Evolutionary conservation across 2,113 vertebrate genomes (phyloP).

Genomic region (Nestor notabilis): DNA sequence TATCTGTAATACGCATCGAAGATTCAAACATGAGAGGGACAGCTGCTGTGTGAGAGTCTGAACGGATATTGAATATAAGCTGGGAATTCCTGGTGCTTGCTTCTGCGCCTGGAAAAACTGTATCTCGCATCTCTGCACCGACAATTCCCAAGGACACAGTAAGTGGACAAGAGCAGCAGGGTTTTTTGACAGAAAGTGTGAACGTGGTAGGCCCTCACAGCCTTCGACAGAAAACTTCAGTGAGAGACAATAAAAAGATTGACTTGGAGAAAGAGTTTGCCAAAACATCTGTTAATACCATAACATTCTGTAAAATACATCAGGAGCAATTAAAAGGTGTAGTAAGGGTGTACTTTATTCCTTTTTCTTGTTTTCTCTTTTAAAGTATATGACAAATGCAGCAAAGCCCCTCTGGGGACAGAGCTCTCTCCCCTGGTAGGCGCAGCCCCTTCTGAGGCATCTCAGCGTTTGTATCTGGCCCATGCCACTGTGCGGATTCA

Average conservation of each 20-base stretch:
- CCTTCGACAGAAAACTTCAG: not conserved
- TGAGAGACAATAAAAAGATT: not conserved
- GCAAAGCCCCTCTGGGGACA: not conserved
- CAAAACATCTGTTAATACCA: not conserved
- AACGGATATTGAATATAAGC: not conserved
- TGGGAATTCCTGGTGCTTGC: conserved; percentile 35
- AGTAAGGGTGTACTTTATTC: not conserved
- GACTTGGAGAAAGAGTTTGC: not conserved
- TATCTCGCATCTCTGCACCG: not conserved
- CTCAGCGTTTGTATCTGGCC: not conserved
- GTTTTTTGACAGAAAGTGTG: not conserved
- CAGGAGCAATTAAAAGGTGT: not conserved
- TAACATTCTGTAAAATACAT: not conserved
- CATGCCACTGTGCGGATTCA: not conserved
- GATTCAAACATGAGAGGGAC: conserved; percentile 20
- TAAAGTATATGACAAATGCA: not conserved
- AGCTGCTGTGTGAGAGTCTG: conserved; percentile 4
- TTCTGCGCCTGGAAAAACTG: not conserved
- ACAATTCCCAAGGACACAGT: not conserved
- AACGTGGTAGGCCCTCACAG: not conserved
- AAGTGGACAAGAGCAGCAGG: not conserved
- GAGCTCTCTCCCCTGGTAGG: not conserved
- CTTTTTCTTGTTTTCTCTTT: not conserved
- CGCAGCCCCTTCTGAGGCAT: not conserved
- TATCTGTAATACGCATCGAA: conserved; percentile 13